Evolutionary conservation across 92 coral and sea anemone species (phyloP).

Genomic region (Parazoanthus swiftii): DNA sequence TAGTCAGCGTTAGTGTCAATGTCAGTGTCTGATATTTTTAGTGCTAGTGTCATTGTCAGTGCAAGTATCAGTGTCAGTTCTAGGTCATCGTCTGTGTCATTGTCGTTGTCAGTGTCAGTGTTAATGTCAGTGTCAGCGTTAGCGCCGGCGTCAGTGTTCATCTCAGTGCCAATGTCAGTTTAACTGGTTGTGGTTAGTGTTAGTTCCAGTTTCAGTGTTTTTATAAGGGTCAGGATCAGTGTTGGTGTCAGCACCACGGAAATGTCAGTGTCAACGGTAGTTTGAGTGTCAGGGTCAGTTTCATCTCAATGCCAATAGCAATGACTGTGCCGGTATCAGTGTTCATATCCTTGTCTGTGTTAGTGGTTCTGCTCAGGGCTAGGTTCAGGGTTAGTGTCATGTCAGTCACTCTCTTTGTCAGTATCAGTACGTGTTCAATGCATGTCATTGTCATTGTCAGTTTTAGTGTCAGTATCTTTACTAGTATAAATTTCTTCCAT

Average conservation of each 20-base stretch:
- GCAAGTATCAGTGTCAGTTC: no score
- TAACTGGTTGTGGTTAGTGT: not conserved
- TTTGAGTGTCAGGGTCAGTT: not conserved
- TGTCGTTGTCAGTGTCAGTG: no score
- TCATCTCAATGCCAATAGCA: not conserved
- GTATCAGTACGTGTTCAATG: no score
- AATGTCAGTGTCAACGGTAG: not conserved
- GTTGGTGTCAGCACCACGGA: not conserved
- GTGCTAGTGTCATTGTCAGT: no score
- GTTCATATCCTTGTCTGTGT: constrained; percentile 2
- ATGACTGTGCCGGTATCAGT: not conserved
- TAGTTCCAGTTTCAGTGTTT: not conserved
- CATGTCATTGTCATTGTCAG: constrained; percentile 18
- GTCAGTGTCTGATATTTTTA: no score
- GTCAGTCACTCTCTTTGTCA: not conserved
- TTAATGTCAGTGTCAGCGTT: not conserved
- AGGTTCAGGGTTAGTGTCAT: not conserved
- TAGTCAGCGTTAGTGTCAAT: no score
- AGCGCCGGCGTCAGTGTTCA: constrained; percentile 15
- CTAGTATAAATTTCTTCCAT: not conserved
- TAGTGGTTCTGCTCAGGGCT: not conserved
- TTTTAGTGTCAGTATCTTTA: no score
- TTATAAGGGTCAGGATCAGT: not conserved
- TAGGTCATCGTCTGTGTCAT: no score
- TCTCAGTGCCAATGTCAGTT: constrained; percentile 28